Evolutionary conservation across 2,797 vertebrate genomes (phyloP).

Genomic region (Cephalopachus bancanus): DNA sequence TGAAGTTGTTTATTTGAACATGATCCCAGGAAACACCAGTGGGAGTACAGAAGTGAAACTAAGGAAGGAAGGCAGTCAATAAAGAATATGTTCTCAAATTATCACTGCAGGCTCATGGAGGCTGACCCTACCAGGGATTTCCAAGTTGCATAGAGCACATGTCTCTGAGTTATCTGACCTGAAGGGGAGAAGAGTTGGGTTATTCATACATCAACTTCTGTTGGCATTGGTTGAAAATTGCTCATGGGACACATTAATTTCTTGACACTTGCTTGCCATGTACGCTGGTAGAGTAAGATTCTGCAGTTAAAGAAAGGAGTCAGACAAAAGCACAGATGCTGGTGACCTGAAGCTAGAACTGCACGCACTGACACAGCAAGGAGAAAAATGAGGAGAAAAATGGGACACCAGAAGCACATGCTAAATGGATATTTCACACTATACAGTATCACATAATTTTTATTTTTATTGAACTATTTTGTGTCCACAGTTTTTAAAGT

Average conservation of each 20-base stretch:
- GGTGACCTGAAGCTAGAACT: rapidly evolving
- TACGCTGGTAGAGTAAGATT: neutral
- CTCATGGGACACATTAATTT: neutral
- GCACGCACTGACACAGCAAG: too few species aligned
- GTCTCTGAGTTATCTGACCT: too few species aligned
- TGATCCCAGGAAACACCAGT: neutral
- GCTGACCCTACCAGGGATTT: too few species aligned
- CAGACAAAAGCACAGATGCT: too few species aligned
- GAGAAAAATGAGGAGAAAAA: neutral
- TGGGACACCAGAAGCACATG: neutral
- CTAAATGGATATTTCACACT: neutral
- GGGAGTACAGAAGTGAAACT: too few species aligned
- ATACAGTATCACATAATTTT: neutral
- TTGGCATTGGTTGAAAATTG: neutral
- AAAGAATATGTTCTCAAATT: neutral
- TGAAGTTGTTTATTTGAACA: neutral
- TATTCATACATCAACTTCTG: neutral
- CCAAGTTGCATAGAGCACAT: rapidly evolving
- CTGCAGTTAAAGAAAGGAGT: neutral
- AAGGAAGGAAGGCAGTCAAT: neutral
- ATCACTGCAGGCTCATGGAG: too few species aligned
- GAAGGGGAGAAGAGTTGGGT: neutral
- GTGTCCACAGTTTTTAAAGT: neutral
- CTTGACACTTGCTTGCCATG: too few species aligned
- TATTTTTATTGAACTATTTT: neutral